These are phyloP conservation scores for Salvelinus alpinus DNA, from an alignment of 2,113 vertebrate species.

Conservation along the genomic window DNA sequence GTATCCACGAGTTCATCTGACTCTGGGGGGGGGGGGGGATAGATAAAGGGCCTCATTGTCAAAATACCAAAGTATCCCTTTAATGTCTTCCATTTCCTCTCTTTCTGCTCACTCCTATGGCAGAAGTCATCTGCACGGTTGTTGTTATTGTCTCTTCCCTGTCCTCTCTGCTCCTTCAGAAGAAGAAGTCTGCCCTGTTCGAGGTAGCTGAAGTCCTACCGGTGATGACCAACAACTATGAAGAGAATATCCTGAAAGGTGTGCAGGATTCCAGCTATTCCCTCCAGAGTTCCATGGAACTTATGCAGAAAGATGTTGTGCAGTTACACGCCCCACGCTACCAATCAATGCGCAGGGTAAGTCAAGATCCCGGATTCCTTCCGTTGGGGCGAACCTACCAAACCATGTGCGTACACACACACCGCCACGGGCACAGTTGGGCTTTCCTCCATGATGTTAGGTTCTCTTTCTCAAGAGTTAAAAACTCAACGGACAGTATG, in stretches of 20 bases:
- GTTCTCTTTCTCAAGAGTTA: too few species aligned
- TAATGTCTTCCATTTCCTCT: too few species aligned
- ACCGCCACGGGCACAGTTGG: background rate
- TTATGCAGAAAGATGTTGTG: slow-evolving; percentile 97
- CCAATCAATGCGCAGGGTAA: slow-evolving; percentile 99
- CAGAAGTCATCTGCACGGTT: background rate
- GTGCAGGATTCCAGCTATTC: slow-evolving; percentile 97
- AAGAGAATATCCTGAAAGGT: slow-evolving; percentile 98
- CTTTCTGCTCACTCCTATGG: background rate
- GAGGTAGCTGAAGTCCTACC: slow-evolving; percentile 99
- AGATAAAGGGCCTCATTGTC: too few species aligned
- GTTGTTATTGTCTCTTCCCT: background rate
- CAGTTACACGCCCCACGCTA: slow-evolving; percentile 98
- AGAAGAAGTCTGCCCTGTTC: slow-evolving; percentile 79
- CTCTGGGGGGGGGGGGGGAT: too few species aligned
- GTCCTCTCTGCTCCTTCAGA: slow-evolving; percentile 67
- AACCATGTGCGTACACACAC: too few species aligned
- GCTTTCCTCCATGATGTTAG: too few species aligned
- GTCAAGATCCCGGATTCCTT: background rate
- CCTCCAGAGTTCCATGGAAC: slow-evolving; percentile 96
- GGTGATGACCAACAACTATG: slow-evolving; percentile 99
- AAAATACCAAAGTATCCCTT: too few species aligned
- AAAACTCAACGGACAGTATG: too few species aligned
- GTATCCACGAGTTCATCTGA: too few species aligned
- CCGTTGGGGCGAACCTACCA: too few species aligned